Conservation (phyloP, 2,888 invertebrate genomes). For the Drosophila mimetica region DNA sequence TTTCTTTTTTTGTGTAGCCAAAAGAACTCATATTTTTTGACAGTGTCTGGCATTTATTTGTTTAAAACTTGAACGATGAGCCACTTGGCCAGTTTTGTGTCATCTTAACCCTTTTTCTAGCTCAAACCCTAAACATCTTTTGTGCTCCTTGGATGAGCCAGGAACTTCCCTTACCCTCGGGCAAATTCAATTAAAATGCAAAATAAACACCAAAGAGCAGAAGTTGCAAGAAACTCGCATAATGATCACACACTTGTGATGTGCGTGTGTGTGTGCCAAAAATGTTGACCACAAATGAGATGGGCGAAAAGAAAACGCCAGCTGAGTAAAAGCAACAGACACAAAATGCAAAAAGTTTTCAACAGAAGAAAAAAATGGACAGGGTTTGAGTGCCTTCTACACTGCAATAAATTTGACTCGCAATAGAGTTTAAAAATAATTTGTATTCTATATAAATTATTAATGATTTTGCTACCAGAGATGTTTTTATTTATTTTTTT, state of each 20-base stretch:
- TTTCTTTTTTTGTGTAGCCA: too few relatives aligned
- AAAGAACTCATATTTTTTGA: background rate
- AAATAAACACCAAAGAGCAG: conserved; percentile 60
- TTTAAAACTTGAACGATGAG: conserved; percentile 11
- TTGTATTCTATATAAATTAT: too few relatives aligned
- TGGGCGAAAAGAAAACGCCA: conserved; percentile 19
- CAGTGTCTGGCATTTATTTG: conserved; percentile 21
- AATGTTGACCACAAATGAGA: conserved; percentile 50
- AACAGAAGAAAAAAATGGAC: background rate
- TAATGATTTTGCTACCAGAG: too few relatives aligned
- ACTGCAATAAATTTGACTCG: background rate
- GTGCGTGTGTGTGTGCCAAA: conserved; percentile 27
- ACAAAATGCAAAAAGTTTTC: conserved; percentile 56
- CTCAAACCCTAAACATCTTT: background rate
- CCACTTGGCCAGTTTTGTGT: conserved; percentile 9
- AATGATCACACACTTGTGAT: conserved; percentile 45
- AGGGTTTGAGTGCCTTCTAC: background rate
- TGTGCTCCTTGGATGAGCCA: conserved; percentile 10
- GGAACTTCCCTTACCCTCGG: conserved; percentile 17
- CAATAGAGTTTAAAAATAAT: too few relatives aligned
- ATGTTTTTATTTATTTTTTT: too few relatives aligned
- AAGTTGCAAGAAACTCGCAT: conserved; percentile 49
- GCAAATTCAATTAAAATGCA: conserved; percentile 74
- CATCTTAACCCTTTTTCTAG: background rate
- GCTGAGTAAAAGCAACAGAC: conserved; percentile 23